These are phyloP conservation scores for Suncus etruscus DNA, from an alignment of 2,113 vertebrate species.

Conservation along the genomic window DNA sequence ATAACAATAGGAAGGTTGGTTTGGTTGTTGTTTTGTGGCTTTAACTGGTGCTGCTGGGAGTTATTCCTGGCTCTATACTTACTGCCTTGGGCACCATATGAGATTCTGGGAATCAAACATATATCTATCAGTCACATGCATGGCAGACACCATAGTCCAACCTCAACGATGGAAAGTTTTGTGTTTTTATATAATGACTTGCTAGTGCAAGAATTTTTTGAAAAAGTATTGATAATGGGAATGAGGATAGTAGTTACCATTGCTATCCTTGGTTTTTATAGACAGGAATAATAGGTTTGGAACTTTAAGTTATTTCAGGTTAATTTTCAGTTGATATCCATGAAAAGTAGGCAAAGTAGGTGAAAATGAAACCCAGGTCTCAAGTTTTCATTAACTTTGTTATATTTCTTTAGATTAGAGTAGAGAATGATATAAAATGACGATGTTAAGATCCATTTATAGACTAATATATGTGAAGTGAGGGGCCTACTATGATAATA, in stretches of 20 bases:
- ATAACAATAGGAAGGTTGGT: no score
- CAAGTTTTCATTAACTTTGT: background rate
- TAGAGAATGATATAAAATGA: constrained; percentile 9
- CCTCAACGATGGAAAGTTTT: background rate
- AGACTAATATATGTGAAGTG: background rate
- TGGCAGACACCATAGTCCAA: no score
- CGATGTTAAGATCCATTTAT: background rate
- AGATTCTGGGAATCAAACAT: no score
- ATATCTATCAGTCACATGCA: no score
- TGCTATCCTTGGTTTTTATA: constrained; percentile 6
- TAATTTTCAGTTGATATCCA: background rate
- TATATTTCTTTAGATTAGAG: background rate
- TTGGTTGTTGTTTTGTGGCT: no score
- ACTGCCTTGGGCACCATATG: no score
- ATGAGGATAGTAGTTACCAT: background rate
- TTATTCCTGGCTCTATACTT: no score
- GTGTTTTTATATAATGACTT: constrained; percentile 49
- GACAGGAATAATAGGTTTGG: background rate
- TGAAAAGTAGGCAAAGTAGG: background rate
- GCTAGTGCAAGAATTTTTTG: constrained; percentile 37
- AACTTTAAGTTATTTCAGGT: constrained; percentile 13
- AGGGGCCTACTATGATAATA: background rate
- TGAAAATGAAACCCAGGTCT: constrained; percentile 30
- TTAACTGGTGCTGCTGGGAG: no score
- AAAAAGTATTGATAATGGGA: constrained; percentile 4